Evolutionary conservation across 2,888 invertebrate genomes (phyloP), one percentile per base, ranked within the genome.

Genomic region (Xestobium rufovillosum): DNA sequence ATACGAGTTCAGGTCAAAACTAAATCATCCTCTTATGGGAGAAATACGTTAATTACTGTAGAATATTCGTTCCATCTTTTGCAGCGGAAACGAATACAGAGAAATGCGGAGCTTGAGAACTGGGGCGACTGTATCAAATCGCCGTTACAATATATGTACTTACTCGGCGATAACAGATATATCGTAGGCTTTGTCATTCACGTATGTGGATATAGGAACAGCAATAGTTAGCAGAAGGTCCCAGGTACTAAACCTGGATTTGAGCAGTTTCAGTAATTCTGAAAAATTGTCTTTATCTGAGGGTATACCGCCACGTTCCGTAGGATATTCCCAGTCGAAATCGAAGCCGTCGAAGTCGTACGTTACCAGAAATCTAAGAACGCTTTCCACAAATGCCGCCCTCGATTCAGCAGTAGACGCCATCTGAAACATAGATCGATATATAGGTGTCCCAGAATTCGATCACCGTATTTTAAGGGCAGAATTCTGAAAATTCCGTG

Each of bases 241-340:
- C 52, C 66, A 60, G 17, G 62, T 58, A 14, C 50, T 41, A 12
- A 73, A 59, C 25, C 60, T 61, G 11, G 51, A 52, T 42, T 64
- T 63, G 15, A 73, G 41, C 26, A 60, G 59, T 44, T 59, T 55
- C 23, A 72, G 39, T 2, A 72, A 53, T 3, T 48, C 36, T 1
- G 8, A 68, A 43, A 2, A 43, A 39, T 41, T 37, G 47, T 57
- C 60, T 34, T 54, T 54, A 40, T 64, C 64, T 3, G 31, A 42
- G 3, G 47, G 9, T 8, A 45, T 65, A 14, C 73, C 64, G 40
- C 76, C 76, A 17, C 77, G 61, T 29, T 73, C 70, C 31, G 66
- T 71, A 0, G 82, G 81, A 47, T 80, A 82, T 50, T 81, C 80
- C 83, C 83, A 84, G 55, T 83, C 82, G 0, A 83, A 31, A 51